These are phyloP conservation scores for Rhadinocentrus ornatus DNA, from an alignment of 2,797 vertebrate species.

Conservation along the genomic window DNA sequence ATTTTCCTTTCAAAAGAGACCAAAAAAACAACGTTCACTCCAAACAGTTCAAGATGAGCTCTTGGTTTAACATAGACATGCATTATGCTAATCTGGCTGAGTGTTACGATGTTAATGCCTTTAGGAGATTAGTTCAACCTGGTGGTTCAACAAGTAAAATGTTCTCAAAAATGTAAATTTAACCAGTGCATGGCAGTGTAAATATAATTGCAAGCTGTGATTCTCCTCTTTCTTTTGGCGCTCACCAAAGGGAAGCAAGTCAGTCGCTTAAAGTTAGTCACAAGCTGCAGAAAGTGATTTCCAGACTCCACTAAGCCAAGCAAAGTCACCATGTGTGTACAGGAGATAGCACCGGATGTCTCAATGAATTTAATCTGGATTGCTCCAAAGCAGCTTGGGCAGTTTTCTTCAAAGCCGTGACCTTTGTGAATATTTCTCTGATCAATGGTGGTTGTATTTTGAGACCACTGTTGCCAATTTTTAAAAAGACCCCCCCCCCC, in stretches of 20 bases:
- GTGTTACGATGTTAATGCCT: not conserved
- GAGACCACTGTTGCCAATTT: not conserved
- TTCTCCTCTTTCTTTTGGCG: not conserved
- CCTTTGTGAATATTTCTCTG: not conserved
- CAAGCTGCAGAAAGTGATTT: not conserved
- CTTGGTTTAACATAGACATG: not conserved
- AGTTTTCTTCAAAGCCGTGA: not conserved
- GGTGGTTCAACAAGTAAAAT: not conserved
- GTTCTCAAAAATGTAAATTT: not conserved
- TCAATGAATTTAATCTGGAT: conserved; percentile 8
- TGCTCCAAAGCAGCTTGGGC: not conserved
- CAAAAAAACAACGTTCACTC: not conserved
- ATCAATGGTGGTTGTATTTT: not conserved
- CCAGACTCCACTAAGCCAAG: not conserved
- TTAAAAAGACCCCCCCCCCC: too few species aligned
- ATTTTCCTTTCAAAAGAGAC: not conserved
- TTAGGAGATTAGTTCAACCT: conserved; percentile 5
- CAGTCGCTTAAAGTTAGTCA: not conserved
- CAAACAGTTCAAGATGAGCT: not conserved
- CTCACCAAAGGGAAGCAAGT: not conserved
- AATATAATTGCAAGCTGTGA: not conserved
- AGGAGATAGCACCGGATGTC: not conserved
- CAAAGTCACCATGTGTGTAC: conserved; percentile 1
- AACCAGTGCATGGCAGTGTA: not conserved
- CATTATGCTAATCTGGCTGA: not conserved